Evolutionary conservation across 2,888 invertebrate species (phyloP).

Genomic region (Apoderus coryli): DNA sequence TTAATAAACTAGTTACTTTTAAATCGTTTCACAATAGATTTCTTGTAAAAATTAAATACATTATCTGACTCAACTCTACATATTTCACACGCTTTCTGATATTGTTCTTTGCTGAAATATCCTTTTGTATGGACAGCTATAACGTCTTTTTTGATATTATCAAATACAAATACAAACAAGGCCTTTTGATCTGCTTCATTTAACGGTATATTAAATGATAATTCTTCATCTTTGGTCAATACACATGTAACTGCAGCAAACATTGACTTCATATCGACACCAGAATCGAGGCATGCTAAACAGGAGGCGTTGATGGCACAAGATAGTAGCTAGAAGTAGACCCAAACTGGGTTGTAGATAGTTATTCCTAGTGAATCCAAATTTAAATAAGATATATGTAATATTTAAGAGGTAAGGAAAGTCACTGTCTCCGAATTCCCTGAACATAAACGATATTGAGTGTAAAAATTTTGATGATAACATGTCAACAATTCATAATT

Average conservation of each 20-base stretch:
- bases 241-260: slow-evolving; percentile 69
- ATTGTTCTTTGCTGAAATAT: slow-evolving; percentile 48
- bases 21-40: no score
- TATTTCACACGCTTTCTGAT: slow-evolving; percentile 47
- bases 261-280: slow-evolving; percentile 68
- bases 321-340: slow-evolving; percentile 49
- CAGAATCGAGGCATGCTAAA: slow-evolving; percentile 67
- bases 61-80: slow-evolving; percentile 51
- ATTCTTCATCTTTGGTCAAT: slow-evolving; percentile 42
- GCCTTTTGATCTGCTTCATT: slow-evolving; percentile 41
- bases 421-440: no score
- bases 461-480: no score
- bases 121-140: slow-evolving; percentile 57
- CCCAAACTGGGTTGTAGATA: no score
- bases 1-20: no score
- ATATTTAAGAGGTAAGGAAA: no score
- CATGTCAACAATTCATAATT: no score
- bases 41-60: slow-evolving; percentile 60
- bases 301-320: slow-evolving; percentile 73
- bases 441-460: no score
- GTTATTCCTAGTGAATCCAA: slow-evolving; percentile 2
- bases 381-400: neutral
- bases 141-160: slow-evolving; percentile 43
- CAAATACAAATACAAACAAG: slow-evolving; percentile 60
- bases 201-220: slow-evolving; percentile 28